These are phyloP conservation scores for Corythornis leucogaster DNA, from an alignment of 2,797 vertebrate species.

Conservation along the genomic window DNA sequence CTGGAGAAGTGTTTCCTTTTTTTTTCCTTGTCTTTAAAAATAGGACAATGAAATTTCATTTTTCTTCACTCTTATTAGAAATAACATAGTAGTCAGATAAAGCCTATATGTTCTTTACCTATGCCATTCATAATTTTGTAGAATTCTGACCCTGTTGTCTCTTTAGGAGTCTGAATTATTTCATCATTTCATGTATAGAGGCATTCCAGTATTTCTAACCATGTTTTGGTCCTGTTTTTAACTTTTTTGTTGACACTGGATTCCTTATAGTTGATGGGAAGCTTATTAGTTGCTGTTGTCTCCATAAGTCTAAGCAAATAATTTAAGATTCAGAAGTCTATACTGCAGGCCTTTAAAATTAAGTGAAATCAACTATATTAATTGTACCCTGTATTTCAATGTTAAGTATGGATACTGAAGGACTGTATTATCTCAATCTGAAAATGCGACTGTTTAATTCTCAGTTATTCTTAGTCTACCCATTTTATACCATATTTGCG, in stretches of 20 bases:
- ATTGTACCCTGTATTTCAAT: neutral
- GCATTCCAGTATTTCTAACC: neutral
- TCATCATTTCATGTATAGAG: neutral
- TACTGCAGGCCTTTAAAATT: neutral
- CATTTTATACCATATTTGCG: neutral
- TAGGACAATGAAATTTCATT: neutral
- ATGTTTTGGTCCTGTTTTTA: neutral
- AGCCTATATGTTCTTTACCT: neutral
- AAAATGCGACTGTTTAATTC: neutral
- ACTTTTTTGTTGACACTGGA: neutral
- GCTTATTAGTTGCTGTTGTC: neutral
- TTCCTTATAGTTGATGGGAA: neutral
- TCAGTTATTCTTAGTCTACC: neutral
- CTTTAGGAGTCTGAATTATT: neutral
- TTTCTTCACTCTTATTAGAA: neutral
- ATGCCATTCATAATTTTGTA: neutral
- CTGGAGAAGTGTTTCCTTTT: neutral
- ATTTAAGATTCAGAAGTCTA: neutral
- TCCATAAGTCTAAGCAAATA: neutral
- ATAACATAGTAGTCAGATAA: neutral
- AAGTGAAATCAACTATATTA: neutral
- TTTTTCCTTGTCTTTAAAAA: neutral
- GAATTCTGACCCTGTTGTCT: neutral
- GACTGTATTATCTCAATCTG: neutral
- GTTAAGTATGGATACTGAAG: neutral